Percentiles rank a stretch among this genome's conserved stretches.
phyloP scores from a whole-genome alignment of 1,140 invertebrate genomes.

The Drosophila auraria region DNA sequence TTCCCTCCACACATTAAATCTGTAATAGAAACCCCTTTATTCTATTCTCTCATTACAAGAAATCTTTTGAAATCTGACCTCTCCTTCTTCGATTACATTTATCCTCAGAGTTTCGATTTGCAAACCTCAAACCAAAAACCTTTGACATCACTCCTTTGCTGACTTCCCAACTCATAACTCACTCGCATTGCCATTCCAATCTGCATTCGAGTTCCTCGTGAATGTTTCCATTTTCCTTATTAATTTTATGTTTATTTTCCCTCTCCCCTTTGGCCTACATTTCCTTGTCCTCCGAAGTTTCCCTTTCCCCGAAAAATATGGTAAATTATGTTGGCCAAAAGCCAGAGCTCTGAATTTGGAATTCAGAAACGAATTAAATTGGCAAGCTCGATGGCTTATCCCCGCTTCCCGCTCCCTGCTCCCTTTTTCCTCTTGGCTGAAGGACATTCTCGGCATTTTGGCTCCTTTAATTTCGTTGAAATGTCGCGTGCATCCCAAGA shows the following conservation, averaged over 20 bases:
- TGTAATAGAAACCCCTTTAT: neutral
- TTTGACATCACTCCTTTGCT: slow-evolving; percentile 5
- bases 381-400: slow-evolving; percentile 36
- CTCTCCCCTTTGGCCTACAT: neutral
- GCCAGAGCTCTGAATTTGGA: slow-evolving; percentile 47
- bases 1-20: neutral
- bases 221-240: slow-evolving; percentile 29
- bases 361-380: slow-evolving; percentile 58
- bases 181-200: neutral
- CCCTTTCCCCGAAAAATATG: slow-evolving; percentile 20
- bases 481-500: slow-evolving; percentile 54
- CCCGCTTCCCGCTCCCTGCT: neutral
- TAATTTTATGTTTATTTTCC: slow-evolving; percentile 24
- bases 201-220: neutral
- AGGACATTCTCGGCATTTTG: slow-evolving; percentile 45
- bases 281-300: slow-evolving; percentile 15
- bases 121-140: neutral
- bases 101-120: too few relatives aligned
- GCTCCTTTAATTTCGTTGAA: slow-evolving; percentile 58
- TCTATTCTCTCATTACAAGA: neutral
- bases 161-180: slow-evolving; percentile 7
- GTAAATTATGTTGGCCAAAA: slow-evolving; percentile 59
- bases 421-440: slow-evolving; percentile 2
- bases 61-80: neutral
- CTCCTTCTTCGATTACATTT: neutral